A percentile compares a stretch with the other conserved stretches of the same genome.
These are phyloP conservation scores for Trimorus sp. DNA, from an alignment of 2,888 invertebrate species.

Conservation along the genomic window DNA sequence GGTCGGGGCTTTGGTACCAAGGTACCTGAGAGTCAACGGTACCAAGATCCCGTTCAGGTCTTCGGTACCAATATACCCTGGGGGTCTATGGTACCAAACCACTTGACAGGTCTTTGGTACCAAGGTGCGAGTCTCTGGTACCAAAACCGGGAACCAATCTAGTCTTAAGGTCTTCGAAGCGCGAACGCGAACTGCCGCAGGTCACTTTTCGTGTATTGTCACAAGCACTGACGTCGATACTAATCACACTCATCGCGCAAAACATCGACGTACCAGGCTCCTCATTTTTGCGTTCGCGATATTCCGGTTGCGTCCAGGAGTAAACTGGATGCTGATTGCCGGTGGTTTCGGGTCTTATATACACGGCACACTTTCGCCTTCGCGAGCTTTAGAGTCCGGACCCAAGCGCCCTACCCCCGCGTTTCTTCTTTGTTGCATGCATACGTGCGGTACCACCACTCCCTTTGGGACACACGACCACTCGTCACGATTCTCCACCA, in stretches of 20 bases:
- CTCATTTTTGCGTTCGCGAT: conserved; percentile 80
- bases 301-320: conserved; percentile 83
- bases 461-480: conserved; percentile 77
- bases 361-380: conserved; percentile 84
- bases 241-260: conserved; percentile 47
- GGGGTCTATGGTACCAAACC: too few species aligned
- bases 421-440: conserved; percentile 77
- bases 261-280: conserved; percentile 78
- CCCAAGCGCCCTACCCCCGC: conserved; percentile 77
- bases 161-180: too few species aligned
- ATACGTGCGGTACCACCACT: conserved; percentile 74
- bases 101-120: too few species aligned
- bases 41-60: too few species aligned
- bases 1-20: too few species aligned
- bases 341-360: conserved; percentile 83
- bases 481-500: conserved; percentile 74
- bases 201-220: conserved; percentile 10
- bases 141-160: too few species aligned
- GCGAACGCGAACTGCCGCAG: neutral
- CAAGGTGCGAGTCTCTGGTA: too few species aligned
- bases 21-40: too few species aligned
- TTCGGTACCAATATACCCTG: too few species aligned
- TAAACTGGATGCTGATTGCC: conserved; percentile 84
- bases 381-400: conserved; percentile 75
- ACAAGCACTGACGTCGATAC: conserved; percentile 32